Conservation (phyloP, 2,113 vertebrate genomes). For the Taxidea taxus region DNA sequence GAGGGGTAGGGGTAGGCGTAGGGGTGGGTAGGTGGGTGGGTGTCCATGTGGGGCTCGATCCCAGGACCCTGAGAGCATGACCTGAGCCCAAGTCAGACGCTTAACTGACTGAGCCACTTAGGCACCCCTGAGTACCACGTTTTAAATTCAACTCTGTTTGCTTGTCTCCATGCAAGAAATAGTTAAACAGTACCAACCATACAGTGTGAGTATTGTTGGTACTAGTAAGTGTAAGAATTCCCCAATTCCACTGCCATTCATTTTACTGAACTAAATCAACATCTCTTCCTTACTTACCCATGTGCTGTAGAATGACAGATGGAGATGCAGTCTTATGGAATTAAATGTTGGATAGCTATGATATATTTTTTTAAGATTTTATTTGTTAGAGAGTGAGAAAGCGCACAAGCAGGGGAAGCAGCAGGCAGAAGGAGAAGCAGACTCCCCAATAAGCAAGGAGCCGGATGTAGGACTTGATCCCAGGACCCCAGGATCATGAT, state of each 20-base stretch:
- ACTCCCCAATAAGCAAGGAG: background rate
- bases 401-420: too few relatives aligned
- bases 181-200: background rate
- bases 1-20: too few relatives aligned
- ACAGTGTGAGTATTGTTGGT: background rate
- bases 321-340: background rate
- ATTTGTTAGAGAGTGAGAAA: too few relatives aligned
- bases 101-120: background rate
- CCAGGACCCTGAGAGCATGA: background rate
- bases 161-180: background rate
- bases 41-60: background rate
- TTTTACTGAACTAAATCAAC: background rate
- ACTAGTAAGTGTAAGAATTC: background rate
- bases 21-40: too few relatives aligned
- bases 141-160: background rate
- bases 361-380: too few relatives aligned
- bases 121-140: background rate
- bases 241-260: background rate
- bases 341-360: background rate
- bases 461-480: background rate
- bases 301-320: background rate
- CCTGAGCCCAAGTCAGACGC: background rate
- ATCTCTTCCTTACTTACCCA: background rate
- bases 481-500: background rate
- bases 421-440: too few relatives aligned